Evolutionary conservation across 2,888 invertebrate species (phyloP), one percentile per base, ranked within the genome.

Genomic region (Pomacea canaliculata): DNA sequence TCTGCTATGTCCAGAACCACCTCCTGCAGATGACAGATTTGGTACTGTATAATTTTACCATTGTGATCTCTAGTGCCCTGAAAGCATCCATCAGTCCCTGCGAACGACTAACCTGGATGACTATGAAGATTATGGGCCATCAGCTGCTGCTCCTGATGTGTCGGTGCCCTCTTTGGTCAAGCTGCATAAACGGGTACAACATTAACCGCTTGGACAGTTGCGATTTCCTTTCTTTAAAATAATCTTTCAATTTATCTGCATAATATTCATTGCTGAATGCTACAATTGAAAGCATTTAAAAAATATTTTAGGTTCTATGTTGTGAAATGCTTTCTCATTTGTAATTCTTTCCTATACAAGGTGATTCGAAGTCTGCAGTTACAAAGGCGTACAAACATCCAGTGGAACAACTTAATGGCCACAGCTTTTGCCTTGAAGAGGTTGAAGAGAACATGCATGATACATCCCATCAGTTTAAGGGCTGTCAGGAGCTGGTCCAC

Each of bases 361-460:
- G 87, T 90, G 27, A 89, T 89, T 51, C 79, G 79, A 7, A 81
- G 96, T 0, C 92, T 97, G 49, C 97, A 98, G 92, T 95, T 95
- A n/a, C 93, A 96, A 68, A 96, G 96, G 91, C 94, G 98, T 80
- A 97, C 97, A 7, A 97, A 97, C 91, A 97, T 97, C 0, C 96
- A 98, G 86, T 99, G 89, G 97, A 94, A 94, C 81, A 93, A 96
- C 81, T 94, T 97, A 90, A 94, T 98, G 76, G 94, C 95, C 83
- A 93, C 94, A 78, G 92, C 92, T 76, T 87, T 71, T 94, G 95
- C 85, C 92, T 98, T 82, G 98, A 99, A 91, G 99, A 99, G 90
- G 94, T 96, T 19, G 93, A 95, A 9, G 93, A 94, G 81, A 98
- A 98, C 92, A 93, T 94, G 90, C 92, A 79, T 73, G 89, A 84